Evolutionary conservation across 2,797 vertebrate species (phyloP).

Genomic region (Lagodon rhomboides): DNA sequence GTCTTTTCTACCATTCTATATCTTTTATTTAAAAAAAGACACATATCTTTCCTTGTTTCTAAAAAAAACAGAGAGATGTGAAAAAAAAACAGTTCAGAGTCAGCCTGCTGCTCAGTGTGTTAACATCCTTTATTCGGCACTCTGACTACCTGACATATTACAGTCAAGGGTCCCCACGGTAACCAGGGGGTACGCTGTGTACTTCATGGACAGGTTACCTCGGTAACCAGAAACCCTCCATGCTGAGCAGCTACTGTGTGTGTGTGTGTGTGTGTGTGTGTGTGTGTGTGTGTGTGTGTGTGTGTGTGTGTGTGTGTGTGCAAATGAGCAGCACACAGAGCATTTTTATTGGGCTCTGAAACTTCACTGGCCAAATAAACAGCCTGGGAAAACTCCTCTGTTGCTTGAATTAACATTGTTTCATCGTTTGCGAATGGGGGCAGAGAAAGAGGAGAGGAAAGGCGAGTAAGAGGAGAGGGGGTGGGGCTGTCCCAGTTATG

Average conservation of each 20-base stretch:
- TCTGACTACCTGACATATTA: constrained; percentile 58
- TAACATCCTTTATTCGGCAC: constrained; percentile 8
- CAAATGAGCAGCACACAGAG: constrained; percentile 50
- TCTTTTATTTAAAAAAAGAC: not conserved
- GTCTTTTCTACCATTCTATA: not conserved
- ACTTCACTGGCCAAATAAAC: constrained; percentile 64
- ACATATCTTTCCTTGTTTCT: not conserved
- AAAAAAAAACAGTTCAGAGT: not conserved
- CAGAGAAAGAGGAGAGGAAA: constrained; percentile 7
- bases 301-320: not conserved
- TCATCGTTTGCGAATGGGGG: constrained; percentile 51
- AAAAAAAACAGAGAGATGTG: not conserved
- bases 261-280: not conserved
- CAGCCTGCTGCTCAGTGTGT: not conserved
- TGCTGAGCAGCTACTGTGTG: constrained; percentile 54
- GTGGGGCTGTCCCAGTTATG: constrained; percentile 54
- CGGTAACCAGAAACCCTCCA: constrained; percentile 71
- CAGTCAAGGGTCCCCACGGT: constrained; percentile 16
- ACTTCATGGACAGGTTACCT: constrained; percentile 62
- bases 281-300: constrained; percentile 4
- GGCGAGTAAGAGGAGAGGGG: constrained; percentile 10
- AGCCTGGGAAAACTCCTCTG: constrained; percentile 74
- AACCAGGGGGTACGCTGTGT: constrained; percentile 37
- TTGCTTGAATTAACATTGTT: constrained; percentile 60
- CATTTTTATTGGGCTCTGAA: constrained; percentile 71